These are phyloP conservation scores for Trichosurus vulpecula DNA, from an alignment of 2,797 vertebrate species.

Conservation along the genomic window DNA sequence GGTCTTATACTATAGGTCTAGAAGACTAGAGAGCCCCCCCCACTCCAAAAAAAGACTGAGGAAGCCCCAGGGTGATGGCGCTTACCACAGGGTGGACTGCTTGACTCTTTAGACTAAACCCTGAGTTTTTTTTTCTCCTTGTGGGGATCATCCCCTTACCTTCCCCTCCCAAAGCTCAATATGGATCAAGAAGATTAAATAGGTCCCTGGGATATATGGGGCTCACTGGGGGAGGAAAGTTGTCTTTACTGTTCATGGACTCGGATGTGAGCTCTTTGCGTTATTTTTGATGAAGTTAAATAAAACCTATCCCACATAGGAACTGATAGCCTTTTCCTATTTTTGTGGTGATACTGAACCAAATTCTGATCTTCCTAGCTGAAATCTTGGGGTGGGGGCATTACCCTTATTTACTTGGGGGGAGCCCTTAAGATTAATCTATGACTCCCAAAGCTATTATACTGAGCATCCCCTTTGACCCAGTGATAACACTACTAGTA, in stretches of 20 bases:
- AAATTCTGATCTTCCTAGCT: not conserved
- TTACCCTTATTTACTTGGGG: not conserved
- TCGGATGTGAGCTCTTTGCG: not conserved
- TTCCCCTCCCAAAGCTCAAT: not conserved
- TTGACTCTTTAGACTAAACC: not conserved
- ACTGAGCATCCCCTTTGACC: not conserved
- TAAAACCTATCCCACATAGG: not conserved
- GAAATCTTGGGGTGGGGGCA: not conserved
- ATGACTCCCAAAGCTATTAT: not conserved
- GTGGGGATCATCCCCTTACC: not conserved
- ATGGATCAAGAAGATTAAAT: not conserved
- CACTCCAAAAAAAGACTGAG: not conserved
- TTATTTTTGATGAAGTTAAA: not conserved
- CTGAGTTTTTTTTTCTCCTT: not conserved
- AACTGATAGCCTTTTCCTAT: not conserved
- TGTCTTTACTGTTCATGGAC: not conserved
- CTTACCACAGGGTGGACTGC: not conserved
- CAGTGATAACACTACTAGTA: not conserved
- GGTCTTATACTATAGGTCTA: not conserved
- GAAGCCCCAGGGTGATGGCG: not conserved
- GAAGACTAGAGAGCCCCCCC: not conserved
- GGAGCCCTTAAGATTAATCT: not conserved
- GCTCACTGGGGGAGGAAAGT: not conserved
- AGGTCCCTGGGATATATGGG: not conserved
- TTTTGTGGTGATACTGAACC: not conserved